Evolutionary conservation across 2,888 invertebrate genomes (phyloP).

Genomic region (Phymatocera aterrima): DNA sequence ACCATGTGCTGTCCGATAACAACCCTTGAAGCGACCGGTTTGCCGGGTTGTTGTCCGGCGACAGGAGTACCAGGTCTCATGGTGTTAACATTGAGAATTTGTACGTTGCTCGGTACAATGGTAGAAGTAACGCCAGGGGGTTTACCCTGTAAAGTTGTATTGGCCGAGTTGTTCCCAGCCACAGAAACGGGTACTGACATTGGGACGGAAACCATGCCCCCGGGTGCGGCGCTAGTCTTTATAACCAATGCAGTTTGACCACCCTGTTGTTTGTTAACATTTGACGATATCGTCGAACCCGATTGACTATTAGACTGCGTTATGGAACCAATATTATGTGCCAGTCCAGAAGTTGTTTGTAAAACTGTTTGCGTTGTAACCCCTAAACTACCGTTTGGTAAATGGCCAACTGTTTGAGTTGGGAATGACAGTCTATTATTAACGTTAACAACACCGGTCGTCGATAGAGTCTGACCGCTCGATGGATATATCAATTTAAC

Average conservation of each 20-base stretch:
- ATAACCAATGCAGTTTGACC: constrained; percentile 73
- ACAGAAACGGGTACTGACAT: constrained; percentile 71
- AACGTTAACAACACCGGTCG: constrained; percentile 74
- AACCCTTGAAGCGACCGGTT: constrained; percentile 85
- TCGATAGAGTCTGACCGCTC: constrained; percentile 68
- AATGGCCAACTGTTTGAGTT: constrained; percentile 76
- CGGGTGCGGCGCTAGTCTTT: constrained; percentile 71
- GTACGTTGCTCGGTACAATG: constrained; percentile 85
- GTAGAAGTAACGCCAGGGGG: constrained; percentile 77
- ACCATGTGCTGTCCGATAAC: constrained; percentile 91
- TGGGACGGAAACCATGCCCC: constrained; percentile 73
- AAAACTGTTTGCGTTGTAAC: constrained; percentile 77
- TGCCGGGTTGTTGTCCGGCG: constrained; percentile 82
- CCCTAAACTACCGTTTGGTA: constrained; percentile 85
- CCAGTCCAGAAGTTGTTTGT: constrained; percentile 76
- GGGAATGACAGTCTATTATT: constrained; percentile 81
- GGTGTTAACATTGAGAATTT: constrained; percentile 85
- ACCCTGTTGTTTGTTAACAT: constrained; percentile 41
- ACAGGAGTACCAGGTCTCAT: constrained; percentile 85
- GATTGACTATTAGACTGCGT: constrained; percentile 51
- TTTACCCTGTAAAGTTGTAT: constrained; percentile 67
- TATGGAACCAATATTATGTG: constrained; percentile 56
- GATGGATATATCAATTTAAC: constrained; percentile 74
- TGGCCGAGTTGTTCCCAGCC: constrained; percentile 59
- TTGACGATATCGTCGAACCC: not conserved